These are phyloP conservation scores for Aspidoscelis tigris DNA, from an alignment of 2,113 vertebrate genomes.

Conservation along the genomic window DNA sequence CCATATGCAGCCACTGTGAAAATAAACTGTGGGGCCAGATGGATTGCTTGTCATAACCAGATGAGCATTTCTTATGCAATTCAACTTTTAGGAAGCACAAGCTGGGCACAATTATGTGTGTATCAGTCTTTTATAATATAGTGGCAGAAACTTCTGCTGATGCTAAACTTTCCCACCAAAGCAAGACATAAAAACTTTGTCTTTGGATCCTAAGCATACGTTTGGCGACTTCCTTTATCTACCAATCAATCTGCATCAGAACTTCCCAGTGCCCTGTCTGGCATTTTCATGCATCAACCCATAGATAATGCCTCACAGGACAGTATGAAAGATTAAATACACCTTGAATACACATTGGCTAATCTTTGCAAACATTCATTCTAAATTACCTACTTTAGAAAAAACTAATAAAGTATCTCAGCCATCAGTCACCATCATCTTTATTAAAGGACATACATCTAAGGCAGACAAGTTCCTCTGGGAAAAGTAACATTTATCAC, in stretches of 20 bases:
- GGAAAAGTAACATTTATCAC: not conserved
- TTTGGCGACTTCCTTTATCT: not conserved
- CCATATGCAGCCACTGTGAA: no score
- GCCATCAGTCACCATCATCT: not conserved
- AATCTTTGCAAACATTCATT: slow-evolving; percentile 26
- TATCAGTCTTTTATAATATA: not conserved
- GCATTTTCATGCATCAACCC: not conserved
- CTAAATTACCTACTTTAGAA: slow-evolving; percentile 4
- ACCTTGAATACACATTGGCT: slow-evolving; percentile 3
- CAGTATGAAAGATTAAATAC: slow-evolving; percentile 2
- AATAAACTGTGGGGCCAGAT: no score
- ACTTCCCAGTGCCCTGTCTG: not conserved
- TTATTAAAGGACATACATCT: not conserved
- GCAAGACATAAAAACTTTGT: not conserved
- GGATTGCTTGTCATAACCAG: no score
- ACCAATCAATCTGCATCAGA: not conserved
- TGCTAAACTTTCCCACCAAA: not conserved
- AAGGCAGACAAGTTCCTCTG: not conserved
- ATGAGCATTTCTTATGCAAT: no score
- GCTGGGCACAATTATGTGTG: not conserved
- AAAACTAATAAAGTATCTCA: slow-evolving; percentile 37
- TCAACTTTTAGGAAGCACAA: not conserved
- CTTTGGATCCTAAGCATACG: not conserved
- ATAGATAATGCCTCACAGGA: not conserved
- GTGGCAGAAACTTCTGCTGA: not conserved